Conservation (phyloP, 2,888 invertebrate species). For the Lomographa bimaculata region DNA sequence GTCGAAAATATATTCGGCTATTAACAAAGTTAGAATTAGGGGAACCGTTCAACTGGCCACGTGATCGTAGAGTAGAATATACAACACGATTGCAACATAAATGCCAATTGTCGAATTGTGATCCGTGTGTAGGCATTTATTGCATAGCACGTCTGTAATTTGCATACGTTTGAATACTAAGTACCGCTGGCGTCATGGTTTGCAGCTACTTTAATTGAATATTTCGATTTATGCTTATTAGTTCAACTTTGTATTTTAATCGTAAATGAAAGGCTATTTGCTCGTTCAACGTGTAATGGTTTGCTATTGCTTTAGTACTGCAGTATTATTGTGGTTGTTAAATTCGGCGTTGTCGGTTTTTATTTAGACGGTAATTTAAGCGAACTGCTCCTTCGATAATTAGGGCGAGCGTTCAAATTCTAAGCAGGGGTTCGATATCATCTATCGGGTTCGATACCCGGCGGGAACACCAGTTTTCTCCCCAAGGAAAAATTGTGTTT, state of each 20-base stretch:
- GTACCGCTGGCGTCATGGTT: constrained; percentile 71
- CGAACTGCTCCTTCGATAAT: no score
- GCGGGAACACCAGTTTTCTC: no score
- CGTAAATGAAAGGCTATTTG: constrained; percentile 10
- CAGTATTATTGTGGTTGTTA: no score
- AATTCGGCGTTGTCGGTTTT: no score
- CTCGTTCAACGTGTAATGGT: not conserved
- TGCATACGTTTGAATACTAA: constrained; percentile 83
- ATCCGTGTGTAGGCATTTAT: constrained; percentile 81
- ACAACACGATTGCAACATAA: constrained; percentile 70
- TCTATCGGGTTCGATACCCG: no score
- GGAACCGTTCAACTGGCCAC: constrained; percentile 9
- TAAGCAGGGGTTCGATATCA: no score
- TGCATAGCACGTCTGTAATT: constrained; percentile 82
- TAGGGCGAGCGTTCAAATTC: no score
- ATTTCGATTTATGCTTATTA: constrained; percentile 75
- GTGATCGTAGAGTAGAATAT: constrained; percentile 31
- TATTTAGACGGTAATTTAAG: no score
- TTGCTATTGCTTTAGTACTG: not conserved
- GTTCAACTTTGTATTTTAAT: constrained; percentile 48
- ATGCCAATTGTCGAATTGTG: constrained; percentile 82
- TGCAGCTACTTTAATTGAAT: constrained; percentile 79
- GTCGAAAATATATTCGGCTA: constrained; percentile 3
- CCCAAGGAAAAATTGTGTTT: no score
- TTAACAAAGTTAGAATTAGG: constrained; percentile 4